Evolutionary conservation across 2,888 invertebrate species (phyloP).

Genomic region (Ligdia adustata): DNA sequence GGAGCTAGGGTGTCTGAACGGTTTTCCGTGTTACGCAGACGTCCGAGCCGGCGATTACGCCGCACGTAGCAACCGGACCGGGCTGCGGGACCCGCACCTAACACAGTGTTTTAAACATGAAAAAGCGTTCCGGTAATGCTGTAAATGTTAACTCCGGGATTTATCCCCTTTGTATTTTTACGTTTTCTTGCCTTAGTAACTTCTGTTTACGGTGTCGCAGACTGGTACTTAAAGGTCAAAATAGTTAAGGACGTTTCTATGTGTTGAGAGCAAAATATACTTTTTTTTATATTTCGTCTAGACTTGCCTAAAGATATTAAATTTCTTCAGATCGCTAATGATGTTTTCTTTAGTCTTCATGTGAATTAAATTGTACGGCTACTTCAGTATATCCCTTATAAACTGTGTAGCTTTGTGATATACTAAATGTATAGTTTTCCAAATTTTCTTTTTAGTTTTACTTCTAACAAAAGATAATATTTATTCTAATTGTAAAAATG

Average conservation of each 20-base stretch:
- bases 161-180: conserved; percentile 63
- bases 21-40: conserved; percentile 81
- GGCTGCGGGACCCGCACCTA: conserved; percentile 67
- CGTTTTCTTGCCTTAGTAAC: conserved; percentile 47
- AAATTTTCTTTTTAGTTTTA: background rate
- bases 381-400: no score
- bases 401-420: no score
- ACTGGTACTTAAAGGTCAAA: conserved; percentile 32
- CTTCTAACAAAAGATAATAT: background rate
- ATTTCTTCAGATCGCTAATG: conserved; percentile 14
- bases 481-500: conserved; percentile 60
- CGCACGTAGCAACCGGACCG: conserved; percentile 71
- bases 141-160: conserved; percentile 70
- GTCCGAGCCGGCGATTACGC: conserved; percentile 77
- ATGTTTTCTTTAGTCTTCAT: conserved; percentile 13
- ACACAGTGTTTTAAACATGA: conserved; percentile 80
- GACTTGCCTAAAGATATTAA: conserved; percentile 9
- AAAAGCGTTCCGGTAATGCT: conserved; percentile 80
- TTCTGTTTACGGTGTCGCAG: conserved; percentile 41
- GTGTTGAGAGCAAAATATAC: conserved; percentile 26
- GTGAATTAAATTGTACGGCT: conserved; percentile 10
- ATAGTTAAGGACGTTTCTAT: conserved; percentile 35
- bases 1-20: conserved; percentile 77
- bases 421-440: background rate
- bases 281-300: conserved; percentile 9